Evolutionary conservation across 2,113 vertebrate genomes (phyloP).

Genomic region (Cygnus buccinator): DNA sequence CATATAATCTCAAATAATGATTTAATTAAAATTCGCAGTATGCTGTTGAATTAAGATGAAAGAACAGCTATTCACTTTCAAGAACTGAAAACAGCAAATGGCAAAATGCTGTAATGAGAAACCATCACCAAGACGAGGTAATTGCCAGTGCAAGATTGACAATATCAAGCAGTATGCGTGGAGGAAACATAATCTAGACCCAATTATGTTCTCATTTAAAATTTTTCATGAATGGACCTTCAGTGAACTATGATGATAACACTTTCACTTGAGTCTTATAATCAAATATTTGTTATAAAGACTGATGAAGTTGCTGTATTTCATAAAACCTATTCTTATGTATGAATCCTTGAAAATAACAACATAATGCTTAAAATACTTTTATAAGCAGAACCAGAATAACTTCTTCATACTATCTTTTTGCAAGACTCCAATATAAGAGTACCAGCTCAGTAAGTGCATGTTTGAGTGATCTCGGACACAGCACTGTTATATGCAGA

Average conservation of each 20-base stretch:
- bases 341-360: neutral
- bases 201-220: neutral
- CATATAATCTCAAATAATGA: neutral
- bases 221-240: neutral
- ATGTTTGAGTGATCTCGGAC: neutral
- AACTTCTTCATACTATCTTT: neutral
- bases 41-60: slow-evolving; percentile 4
- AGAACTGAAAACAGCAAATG: neutral
- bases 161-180: neutral
- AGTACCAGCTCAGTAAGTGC: neutral
- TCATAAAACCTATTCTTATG: neutral
- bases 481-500: neutral
- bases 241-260: neutral
- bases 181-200: neutral
- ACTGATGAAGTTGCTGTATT: neutral
- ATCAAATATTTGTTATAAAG: neutral
- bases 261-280: neutral
- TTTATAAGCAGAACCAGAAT: neutral
- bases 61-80: neutral
- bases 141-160: neutral
- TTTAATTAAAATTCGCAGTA: slow-evolving; percentile 33
- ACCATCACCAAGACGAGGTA: neutral
- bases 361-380: neutral
- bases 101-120: neutral
- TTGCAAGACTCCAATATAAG: neutral